Percentiles rank a stretch among this genome's conserved stretches.
phyloP scores from a whole-genome alignment of 1,140 invertebrate species.

The Drosophila chauvacae region DNA sequence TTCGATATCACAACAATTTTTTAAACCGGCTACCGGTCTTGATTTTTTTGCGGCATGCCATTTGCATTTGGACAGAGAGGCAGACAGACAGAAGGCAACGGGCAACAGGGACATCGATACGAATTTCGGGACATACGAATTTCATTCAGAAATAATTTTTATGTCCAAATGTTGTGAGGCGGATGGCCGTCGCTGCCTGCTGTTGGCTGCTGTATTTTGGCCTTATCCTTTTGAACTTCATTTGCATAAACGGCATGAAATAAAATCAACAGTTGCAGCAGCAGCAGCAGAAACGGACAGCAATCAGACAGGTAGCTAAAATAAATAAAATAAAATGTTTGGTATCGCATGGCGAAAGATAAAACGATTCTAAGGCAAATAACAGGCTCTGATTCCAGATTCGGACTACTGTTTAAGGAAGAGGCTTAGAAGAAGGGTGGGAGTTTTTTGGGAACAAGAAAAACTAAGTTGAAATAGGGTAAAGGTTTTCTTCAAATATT shows the following conservation, averaged over 20 bases:
- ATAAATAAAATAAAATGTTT: constrained; percentile 61
- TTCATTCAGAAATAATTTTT: constrained; percentile 83
- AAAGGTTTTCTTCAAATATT: neutral
- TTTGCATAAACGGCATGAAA: constrained; percentile 83
- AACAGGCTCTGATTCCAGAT: constrained; percentile 62
- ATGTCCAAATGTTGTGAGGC: constrained; percentile 72
- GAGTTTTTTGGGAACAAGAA: neutral
- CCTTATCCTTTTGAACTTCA: constrained; percentile 82
- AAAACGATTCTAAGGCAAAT: constrained; percentile 59
- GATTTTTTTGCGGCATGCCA: constrained; percentile 70
- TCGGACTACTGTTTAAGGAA: constrained; percentile 29
- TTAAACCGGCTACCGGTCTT: constrained; percentile 78
- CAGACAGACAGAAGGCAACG: constrained; percentile 21
- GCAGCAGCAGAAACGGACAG: constrained; percentile 30
- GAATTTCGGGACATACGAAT: constrained; percentile 71
- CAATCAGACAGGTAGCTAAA: constrained; percentile 68
- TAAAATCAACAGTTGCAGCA: constrained; percentile 80
- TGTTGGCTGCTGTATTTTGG: constrained; percentile 64
- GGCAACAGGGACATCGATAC: constrained; percentile 60
- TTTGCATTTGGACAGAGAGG: constrained; percentile 66
- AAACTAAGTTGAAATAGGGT: neutral
- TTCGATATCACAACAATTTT: constrained; percentile 81
- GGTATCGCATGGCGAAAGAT: constrained; percentile 69
- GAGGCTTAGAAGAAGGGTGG: neutral
- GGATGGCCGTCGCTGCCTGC: constrained; percentile 8